Evolutionary conservation across 2,113 vertebrate genomes (phyloP), one percentile per base, ranked within the genome.

Genomic region (Oryzias melastigma): DNA sequence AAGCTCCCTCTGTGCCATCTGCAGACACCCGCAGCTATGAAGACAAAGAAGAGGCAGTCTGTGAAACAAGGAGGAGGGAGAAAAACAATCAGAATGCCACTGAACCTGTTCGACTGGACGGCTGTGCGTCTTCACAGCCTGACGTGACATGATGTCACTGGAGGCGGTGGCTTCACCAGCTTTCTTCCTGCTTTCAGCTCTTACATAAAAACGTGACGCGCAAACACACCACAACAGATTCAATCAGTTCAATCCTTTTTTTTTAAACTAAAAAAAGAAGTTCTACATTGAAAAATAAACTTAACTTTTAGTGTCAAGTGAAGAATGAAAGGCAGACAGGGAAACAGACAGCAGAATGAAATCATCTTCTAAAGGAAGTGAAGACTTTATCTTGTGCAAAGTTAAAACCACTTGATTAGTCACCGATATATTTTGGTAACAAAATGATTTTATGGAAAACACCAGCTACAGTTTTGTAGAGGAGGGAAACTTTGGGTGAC

Each of bases 21-120:
- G 57, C 3, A 20, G 60, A 49, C 4, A 27, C 54, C 5, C 52
- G 40, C 29, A 24, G 52, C 3, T 17, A 10, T 17, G 24, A 29
- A 45, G 57, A 55, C 27, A 22, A 5, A 2, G 43, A 52, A 41
- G 54, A 64, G 41, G 61, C 42, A 75, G 19, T 17, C 35, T 51
- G 17, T 47, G 20, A 78, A 29, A 43, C 27, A 24, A 58, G 29
- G 18, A 40, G 42, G 58, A 71, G 66, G 62, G 71, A 50, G 48
- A 12, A 14, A 52, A 43, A 46, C 44, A 22, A 17, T 40, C 6
- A 67, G 69, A 89, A 92, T 88, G 86, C 63, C 20, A 22, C 49
- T 66, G 41, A 71, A 87, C 91, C 53, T 0, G 91, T 88, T 90
- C 74, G 85, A 88, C 91, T 85, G 77, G 89, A 80, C 53, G 13